These are phyloP conservation scores for Philhelius pedissequus DNA, from an alignment of 2,888 invertebrate genomes.

Conservation along the genomic window DNA sequence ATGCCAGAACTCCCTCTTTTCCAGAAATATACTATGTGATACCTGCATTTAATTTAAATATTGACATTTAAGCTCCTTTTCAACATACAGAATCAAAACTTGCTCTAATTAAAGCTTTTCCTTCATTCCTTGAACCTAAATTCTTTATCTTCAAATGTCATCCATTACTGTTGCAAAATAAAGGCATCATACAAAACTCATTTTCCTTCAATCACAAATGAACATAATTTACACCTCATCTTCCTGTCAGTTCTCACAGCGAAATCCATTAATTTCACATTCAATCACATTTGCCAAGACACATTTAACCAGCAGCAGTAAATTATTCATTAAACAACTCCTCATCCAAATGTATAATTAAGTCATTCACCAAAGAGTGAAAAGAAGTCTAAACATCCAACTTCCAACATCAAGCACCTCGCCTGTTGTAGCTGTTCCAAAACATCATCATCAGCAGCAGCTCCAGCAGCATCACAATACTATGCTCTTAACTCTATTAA, in stretches of 20 bases:
- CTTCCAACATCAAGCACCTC: not conserved
- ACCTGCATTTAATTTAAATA: no score
- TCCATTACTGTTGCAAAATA: not conserved
- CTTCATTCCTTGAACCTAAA: not conserved
- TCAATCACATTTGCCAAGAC: slow-evolving; percentile 65
- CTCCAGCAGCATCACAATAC: not conserved
- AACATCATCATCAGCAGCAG: slow-evolving; percentile 37
- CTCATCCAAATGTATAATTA: slow-evolving; percentile 61
- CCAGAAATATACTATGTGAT: no score
- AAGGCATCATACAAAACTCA: not conserved
- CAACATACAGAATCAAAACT: no score
- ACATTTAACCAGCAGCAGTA: slow-evolving; percentile 62
- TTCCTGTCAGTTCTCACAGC: slow-evolving; percentile 54
- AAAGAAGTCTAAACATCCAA: slow-evolving; percentile 46
- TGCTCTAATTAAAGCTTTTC: no score
- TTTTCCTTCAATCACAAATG: slow-evolving; percentile 24
- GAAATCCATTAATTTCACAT: slow-evolving; percentile 63
- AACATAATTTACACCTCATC: slow-evolving; percentile 64
- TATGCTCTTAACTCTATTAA: slow-evolving; percentile 7
- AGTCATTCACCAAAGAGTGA: slow-evolving; percentile 60
- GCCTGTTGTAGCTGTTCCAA: not conserved
- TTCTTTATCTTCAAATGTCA: slow-evolving; percentile 5
- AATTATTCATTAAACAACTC: slow-evolving; percentile 66
- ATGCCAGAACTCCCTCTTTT: no score
- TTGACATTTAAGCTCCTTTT: no score